phyloP scores from a whole-genome alignment of 2,888 invertebrate genomes.

The Drosophila ezoana region DNA sequence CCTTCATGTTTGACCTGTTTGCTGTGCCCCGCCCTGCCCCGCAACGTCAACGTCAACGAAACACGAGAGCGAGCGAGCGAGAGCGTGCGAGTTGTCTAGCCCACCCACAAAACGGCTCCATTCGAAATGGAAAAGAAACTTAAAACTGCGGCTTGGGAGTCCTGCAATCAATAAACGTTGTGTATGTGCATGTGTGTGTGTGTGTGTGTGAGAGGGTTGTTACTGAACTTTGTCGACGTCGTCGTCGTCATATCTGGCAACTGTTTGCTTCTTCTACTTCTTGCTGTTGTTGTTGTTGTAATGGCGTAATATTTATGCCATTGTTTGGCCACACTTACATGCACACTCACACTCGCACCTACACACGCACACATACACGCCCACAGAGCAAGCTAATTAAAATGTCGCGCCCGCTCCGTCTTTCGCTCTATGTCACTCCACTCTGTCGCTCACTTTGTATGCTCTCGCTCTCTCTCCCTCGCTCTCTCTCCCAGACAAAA shows the following conservation, averaged over 20 bases:
- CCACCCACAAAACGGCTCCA: constrained; percentile 50
- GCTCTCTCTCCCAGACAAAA: not conserved
- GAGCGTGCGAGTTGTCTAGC: not conserved
- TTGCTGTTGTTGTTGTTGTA: constrained; percentile 21
- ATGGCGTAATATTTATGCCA: constrained; percentile 56
- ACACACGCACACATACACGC: constrained; percentile 4
- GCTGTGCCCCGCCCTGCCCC: constrained; percentile 30
- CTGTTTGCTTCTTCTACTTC: constrained; percentile 18
- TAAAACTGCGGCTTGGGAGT: constrained; percentile 41
- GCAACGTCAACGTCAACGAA: not conserved
- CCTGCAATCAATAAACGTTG: constrained; percentile 58
- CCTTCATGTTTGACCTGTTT: constrained; percentile 48
- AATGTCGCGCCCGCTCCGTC: constrained; percentile 27
- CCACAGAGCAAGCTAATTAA: constrained; percentile 62
- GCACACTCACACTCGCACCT: constrained; percentile 6
- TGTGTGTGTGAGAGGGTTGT: constrained; percentile 43
- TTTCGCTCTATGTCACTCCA: constrained; percentile 17
- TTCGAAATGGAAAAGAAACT: constrained; percentile 49
- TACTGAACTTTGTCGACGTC: constrained; percentile 32
- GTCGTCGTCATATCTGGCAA: constrained; percentile 34
- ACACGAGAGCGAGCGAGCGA: not conserved
- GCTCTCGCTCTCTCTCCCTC: constrained; percentile 7
- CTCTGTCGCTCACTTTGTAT: constrained; percentile 18
- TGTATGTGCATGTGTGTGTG: constrained; percentile 7
- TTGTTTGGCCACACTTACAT: constrained; percentile 48